Evolutionary conservation across 1,140 invertebrate genomes (phyloP).

Genomic region (Thrips palmi): DNA sequence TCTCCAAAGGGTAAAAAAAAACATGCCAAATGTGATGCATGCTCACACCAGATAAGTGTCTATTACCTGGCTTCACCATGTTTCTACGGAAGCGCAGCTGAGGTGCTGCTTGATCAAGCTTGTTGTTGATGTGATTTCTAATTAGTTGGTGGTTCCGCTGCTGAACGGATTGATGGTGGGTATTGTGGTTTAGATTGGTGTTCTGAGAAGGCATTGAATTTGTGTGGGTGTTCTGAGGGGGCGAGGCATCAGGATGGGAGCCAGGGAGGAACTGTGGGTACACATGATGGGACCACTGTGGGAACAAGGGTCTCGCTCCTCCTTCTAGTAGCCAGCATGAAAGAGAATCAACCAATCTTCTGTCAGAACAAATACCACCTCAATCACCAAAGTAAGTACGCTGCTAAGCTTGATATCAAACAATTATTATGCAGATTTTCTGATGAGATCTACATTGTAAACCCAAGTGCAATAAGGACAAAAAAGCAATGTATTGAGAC

Average conservation of each 20-base stretch:
- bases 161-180: constrained; percentile 27
- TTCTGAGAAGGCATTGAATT: constrained; percentile 31
- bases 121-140: constrained; percentile 19
- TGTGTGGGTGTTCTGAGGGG: constrained; percentile 25
- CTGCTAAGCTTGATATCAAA: no score
- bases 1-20: no score
- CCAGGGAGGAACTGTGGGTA: constrained; percentile 79
- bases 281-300: constrained; percentile 81
- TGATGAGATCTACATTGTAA: no score
- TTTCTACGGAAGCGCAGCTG: no score
- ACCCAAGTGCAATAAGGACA: no score
- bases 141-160: constrained; percentile 16
- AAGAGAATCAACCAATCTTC: constrained; percentile 12
- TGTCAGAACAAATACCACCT: neutral
- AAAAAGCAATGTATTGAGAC: no score
- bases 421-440: no score
- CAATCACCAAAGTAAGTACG: neutral
- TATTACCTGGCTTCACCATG: no score
- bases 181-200: constrained; percentile 24
- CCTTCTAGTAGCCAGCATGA: constrained; percentile 15
- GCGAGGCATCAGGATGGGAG: constrained; percentile 48
- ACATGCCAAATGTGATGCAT: no score
- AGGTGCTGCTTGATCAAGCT: no score
- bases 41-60: no score
- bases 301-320: constrained; percentile 52